These are phyloP conservation scores for Xiphophorus hellerii DNA, from an alignment of 2,113 vertebrate species.

Conservation along the genomic window DNA sequence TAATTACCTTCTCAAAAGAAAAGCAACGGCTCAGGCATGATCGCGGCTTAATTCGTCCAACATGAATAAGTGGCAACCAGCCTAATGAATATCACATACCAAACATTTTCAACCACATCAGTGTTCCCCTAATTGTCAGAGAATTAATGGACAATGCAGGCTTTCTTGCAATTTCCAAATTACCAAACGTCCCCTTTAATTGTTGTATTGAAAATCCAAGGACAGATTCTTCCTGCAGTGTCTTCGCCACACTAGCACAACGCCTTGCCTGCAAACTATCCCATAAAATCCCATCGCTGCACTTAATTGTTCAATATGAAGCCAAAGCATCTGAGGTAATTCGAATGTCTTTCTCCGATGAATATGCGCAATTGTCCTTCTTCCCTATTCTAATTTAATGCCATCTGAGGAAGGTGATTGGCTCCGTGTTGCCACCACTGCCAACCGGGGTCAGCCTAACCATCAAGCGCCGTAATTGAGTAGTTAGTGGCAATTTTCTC, in stretches of 20 bases:
- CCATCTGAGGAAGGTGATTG: conserved; percentile 82
- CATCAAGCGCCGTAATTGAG: conserved; percentile 86
- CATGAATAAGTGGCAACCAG: conserved; percentile 35
- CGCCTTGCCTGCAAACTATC: conserved; percentile 77
- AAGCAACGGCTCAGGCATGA: conserved; percentile 31
- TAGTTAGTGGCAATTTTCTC: conserved; percentile 87
- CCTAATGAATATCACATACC: conserved; percentile 49
- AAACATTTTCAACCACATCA: conserved; percentile 46
- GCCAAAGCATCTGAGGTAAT: conserved; percentile 82
- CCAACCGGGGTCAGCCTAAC: conserved; percentile 83
- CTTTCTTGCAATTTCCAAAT: conserved; percentile 59
- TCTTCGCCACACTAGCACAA: conserved; percentile 66
- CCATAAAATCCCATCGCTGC: conserved; percentile 80
- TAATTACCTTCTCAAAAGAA: conserved; percentile 41
- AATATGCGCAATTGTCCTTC: conserved; percentile 83
- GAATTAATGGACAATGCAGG: conserved; percentile 60
- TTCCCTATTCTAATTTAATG: conserved; percentile 83
- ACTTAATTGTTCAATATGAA: conserved; percentile 87
- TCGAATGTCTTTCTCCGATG: conserved; percentile 83
- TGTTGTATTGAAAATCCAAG: conserved; percentile 79
- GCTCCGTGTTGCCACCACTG: conserved; percentile 81
- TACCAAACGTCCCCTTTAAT: conserved; percentile 68
- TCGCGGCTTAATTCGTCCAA: conserved; percentile 37
- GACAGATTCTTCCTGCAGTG: conserved; percentile 59
- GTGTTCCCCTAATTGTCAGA: conserved; percentile 58